These are phyloP conservation scores for Drosophila cognata DNA, from an alignment of 2,888 invertebrate species.

Conservation along the genomic window DNA sequence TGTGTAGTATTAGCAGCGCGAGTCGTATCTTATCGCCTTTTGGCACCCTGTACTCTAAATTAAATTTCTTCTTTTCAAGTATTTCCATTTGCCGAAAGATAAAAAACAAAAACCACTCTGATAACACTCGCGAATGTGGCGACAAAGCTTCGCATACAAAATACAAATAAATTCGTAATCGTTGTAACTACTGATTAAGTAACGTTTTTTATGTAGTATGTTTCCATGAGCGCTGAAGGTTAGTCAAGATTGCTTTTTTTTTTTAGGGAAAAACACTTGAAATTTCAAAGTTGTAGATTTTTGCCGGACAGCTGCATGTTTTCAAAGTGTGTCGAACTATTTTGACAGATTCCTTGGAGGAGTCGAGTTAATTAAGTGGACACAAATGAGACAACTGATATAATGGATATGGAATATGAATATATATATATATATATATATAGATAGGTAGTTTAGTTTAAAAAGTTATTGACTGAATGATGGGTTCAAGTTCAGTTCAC, in stretches of 20 bases:
- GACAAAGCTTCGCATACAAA: conserved; percentile 2
- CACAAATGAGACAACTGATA: conserved; percentile 12
- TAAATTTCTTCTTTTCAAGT: conserved; percentile 59
- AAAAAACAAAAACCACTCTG: conserved; percentile 26
- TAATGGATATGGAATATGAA: not conserved
- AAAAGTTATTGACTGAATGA: not conserved
- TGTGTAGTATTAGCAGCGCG: conserved; percentile 10
- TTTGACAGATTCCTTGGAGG: conserved; percentile 36
- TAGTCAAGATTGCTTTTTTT: not conserved
- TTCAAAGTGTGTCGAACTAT: conserved; percentile 41
- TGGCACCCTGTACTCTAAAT: conserved; percentile 49
- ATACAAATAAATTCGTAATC: not conserved
- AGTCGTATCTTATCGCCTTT: conserved; percentile 46
- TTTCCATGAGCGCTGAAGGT: conserved; percentile 10
- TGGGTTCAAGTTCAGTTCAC: not conserved
- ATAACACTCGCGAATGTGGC: conserved; percentile 36
- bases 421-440: not conserved
- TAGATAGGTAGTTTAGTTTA: not conserved
- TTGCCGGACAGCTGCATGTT: conserved; percentile 44
- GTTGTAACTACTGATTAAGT: conserved; percentile 28
- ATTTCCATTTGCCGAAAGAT: conserved; percentile 50
- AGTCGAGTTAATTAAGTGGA: conserved; percentile 35
- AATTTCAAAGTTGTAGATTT: not conserved
- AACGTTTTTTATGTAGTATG: not conserved
- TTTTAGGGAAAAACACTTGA: not conserved